phyloP scores from a whole-genome alignment of 2,888 invertebrate species.

The Zaprionus bogoriensis region DNA sequence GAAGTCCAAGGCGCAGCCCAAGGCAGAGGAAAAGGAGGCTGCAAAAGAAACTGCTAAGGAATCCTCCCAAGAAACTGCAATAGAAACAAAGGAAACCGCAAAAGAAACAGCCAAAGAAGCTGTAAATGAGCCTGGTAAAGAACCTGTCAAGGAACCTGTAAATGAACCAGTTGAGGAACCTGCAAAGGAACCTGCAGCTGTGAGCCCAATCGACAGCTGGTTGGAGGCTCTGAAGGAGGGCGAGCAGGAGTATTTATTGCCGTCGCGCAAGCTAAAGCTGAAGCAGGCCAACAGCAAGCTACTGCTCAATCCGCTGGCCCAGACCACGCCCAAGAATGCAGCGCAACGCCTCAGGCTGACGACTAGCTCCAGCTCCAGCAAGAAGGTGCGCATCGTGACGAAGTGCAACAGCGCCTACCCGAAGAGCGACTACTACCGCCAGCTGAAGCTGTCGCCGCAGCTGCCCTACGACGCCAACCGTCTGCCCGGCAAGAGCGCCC shows the following conservation, averaged over 20 bases:
- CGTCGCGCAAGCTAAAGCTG: conserved; percentile 77
- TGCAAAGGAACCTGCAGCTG: not conserved
- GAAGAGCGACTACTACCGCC: conserved; percentile 88
- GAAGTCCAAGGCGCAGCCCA: conserved; percentile 6
- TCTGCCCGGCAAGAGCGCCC: conserved; percentile 88
- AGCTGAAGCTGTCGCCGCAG: conserved; percentile 88
- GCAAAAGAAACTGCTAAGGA: not conserved
- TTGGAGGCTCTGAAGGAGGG: conserved; percentile 82
- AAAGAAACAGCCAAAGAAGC: not conserved
- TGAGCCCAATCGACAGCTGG: too few relatives aligned
- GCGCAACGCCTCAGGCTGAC: conserved; percentile 28
- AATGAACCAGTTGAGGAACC: not conserved
- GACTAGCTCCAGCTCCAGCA: conserved; percentile 84
- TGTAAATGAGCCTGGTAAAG: too few relatives aligned
- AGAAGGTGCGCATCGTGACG: conserved; percentile 89
- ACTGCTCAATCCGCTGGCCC: conserved; percentile 45
- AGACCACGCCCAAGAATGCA: conserved; percentile 31
- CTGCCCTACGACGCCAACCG: conserved; percentile 89
- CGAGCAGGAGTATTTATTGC: conserved; percentile 81
- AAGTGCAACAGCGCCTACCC: conserved; percentile 89
- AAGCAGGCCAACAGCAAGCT: conserved; percentile 75
- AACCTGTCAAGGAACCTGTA: not conserved
- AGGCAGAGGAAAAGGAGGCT: conserved; percentile 9
- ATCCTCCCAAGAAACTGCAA: not conserved
- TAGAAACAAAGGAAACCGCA: not conserved